Conservation (phyloP, 2,888 invertebrate species). For the Dione juno region DNA sequence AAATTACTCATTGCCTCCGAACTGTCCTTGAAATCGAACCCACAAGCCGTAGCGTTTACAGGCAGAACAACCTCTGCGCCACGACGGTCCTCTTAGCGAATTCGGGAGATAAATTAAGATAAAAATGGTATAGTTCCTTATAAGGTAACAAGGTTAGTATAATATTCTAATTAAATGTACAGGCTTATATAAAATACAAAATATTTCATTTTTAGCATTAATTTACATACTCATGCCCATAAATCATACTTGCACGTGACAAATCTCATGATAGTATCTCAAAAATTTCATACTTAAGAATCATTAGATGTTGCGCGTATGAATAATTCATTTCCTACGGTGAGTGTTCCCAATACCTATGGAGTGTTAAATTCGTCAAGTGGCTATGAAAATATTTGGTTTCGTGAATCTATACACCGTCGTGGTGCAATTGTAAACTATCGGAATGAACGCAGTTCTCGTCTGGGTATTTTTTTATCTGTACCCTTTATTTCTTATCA, state of each 20-base stretch:
- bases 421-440: background rate
- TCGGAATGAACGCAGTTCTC: background rate
- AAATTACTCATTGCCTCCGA: too few relatives aligned
- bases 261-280: conserved; percentile 39
- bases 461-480: too few relatives aligned
- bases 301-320: conserved; percentile 34
- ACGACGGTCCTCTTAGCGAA: too few relatives aligned
- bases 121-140: background rate
- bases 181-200: background rate
- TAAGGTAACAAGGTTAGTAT: background rate
- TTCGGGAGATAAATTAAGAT: too few relatives aligned
- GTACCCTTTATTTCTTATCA: too few relatives aligned
- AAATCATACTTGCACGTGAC: conserved; percentile 31
- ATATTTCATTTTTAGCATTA: conserved; percentile 10
- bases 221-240: conserved; percentile 4
- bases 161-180: background rate
- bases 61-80: too few relatives aligned
- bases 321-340: conserved; percentile 49
- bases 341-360: conserved; percentile 37
- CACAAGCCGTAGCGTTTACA: too few relatives aligned
- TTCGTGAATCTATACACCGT: background rate
- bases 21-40: background rate
- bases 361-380: conserved; percentile 61
- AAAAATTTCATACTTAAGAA: conserved; percentile 29
- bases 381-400: conserved; percentile 50